Evolutionary conservation across 2,113 vertebrate genomes (phyloP).

Genomic region (Gymnarchus niloticus): DNA sequence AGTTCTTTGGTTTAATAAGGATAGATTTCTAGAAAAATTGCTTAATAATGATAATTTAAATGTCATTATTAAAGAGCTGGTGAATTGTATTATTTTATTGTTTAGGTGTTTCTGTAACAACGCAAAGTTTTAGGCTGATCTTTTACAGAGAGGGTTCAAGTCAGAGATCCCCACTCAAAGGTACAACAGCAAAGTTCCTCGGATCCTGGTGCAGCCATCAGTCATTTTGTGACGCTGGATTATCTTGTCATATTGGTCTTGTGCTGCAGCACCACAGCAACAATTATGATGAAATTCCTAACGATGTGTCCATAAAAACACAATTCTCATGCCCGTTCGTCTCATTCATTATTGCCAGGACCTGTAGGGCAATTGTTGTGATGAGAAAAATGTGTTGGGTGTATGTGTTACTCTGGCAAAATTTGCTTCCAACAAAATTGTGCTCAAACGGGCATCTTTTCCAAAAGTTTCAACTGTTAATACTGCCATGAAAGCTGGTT

Average conservation of each 20-base stretch:
- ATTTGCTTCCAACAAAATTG: too few species aligned
- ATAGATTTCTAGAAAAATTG: background rate
- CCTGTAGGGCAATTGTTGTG: too few species aligned
- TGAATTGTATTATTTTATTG: background rate
- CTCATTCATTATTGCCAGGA: too few species aligned
- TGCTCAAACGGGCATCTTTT: background rate
- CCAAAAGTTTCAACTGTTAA: background rate
- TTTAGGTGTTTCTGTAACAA: background rate
- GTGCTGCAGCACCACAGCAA: background rate
- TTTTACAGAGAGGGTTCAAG: background rate
- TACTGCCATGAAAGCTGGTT: background rate
- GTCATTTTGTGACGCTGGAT: background rate
- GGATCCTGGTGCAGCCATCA: background rate
- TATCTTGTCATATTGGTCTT: background rate
- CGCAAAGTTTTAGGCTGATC: too few species aligned
- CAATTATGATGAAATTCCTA: background rate
- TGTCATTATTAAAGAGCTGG: background rate
- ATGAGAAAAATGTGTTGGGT: too few species aligned
- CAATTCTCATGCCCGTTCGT: too few species aligned
- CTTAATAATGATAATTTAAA: background rate
- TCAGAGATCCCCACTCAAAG: background rate
- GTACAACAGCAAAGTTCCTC: background rate
- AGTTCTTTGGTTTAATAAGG: background rate
- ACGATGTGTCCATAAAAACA: background rate
- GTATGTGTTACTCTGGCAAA: too few species aligned